A percentile compares a stretch with the other conserved stretches of the same genome.
These are phyloP conservation scores for Sphaerophoria rueppellii DNA, from an alignment of 2,888 invertebrate genomes.

Conservation along the genomic window DNA sequence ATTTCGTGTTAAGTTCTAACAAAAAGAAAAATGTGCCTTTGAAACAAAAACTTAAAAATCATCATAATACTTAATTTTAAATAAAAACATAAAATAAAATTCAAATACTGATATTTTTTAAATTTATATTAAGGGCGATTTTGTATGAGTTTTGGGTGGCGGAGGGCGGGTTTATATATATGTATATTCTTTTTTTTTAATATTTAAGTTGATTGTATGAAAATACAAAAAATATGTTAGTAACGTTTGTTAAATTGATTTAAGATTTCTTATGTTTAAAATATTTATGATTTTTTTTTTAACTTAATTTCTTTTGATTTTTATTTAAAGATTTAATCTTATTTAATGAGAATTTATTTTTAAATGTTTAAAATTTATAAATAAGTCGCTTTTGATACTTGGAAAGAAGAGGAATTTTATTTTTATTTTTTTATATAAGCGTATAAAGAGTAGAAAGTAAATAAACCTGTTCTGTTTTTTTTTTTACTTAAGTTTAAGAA, in stretches of 20 bases:
- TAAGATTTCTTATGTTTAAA: constrained; percentile 40
- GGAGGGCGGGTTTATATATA: constrained; percentile 10
- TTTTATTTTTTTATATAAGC: constrained; percentile 41
- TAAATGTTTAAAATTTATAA: constrained; percentile 38
- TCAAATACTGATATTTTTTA: neutral
- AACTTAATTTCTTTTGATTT: constrained; percentile 24
- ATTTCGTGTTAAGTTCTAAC: constrained; percentile 47
- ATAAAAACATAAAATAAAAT: constrained; percentile 1
- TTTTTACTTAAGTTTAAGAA: constrained; percentile 3
- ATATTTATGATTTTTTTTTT: constrained; percentile 39
- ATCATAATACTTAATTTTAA: neutral
- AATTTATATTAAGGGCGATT: constrained; percentile 44
- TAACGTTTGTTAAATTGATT: constrained; percentile 55
- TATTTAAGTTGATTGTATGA: constrained; percentile 53
- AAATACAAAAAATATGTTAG: constrained; percentile 56
- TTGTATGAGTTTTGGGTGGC: constrained; percentile 49
- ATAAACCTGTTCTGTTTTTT: constrained; percentile 26
- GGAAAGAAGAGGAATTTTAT: constrained; percentile 78
- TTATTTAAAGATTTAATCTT: constrained; percentile 37
- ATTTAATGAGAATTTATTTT: constrained; percentile 43
- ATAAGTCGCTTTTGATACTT: constrained; percentile 80
- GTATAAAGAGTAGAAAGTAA: constrained; percentile 31
- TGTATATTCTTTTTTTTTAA: no score
- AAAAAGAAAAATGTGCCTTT: constrained; percentile 61
- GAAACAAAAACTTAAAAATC: neutral